phyloP scores from a whole-genome alignment of 2,113 vertebrate genomes.

The Azemiops feae region DNA sequence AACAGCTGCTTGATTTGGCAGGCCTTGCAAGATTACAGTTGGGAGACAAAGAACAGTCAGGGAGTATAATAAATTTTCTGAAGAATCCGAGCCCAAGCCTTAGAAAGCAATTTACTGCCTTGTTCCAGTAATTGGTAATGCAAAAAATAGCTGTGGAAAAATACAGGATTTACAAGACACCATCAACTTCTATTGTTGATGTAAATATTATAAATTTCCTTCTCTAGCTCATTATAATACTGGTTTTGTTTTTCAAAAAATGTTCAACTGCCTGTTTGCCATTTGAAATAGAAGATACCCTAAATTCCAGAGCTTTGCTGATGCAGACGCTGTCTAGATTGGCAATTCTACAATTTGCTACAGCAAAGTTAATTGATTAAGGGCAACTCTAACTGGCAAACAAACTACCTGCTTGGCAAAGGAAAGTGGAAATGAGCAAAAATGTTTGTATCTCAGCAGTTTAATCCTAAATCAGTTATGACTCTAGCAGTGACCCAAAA shows the following conservation, averaged over 20 bases:
- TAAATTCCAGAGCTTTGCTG: conserved; percentile 6
- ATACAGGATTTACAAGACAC: neutral
- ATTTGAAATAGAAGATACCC: neutral
- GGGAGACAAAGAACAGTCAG: conserved; percentile 25
- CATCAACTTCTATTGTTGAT: neutral
- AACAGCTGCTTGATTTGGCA: conserved; percentile 37
- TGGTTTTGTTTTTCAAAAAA: neutral
- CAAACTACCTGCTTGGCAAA: neutral
- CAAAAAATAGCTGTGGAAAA: neutral
- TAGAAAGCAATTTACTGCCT: conserved; percentile 4
- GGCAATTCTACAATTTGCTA: neutral
- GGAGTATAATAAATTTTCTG: fast-evolving
- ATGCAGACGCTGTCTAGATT: conserved; percentile 1
- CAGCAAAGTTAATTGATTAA: neutral
- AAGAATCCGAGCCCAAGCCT: neutral
- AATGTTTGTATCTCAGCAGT: neutral
- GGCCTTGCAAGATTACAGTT: neutral
- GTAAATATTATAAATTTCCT: neutral
- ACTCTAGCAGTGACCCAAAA: neutral
- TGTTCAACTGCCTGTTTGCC: neutral
- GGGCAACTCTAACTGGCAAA: neutral
- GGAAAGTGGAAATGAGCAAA: neutral
- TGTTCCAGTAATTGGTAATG: neutral
- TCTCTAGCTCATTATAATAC: neutral
- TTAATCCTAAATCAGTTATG: neutral